Percentiles rank a stretch among this genome's conserved stretches.
Evolutionary conservation across 2,888 invertebrate species (phyloP).

Genomic region (Protodeltote pygarga): DNA sequence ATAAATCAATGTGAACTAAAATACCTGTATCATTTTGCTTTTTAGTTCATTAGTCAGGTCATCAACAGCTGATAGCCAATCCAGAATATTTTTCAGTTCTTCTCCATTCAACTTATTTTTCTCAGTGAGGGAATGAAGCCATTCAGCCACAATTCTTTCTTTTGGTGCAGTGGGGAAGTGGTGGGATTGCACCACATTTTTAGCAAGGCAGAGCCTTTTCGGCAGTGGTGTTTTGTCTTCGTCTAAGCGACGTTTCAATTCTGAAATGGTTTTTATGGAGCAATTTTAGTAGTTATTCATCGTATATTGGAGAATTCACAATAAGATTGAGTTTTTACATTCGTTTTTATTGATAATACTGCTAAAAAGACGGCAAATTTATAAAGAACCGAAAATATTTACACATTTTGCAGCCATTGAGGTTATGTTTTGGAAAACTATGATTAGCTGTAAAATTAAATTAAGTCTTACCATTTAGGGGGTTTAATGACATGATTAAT

Average conservation of each 20-base stretch:
- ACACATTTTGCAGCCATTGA: constrained; percentile 23
- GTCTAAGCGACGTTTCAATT: constrained; percentile 78
- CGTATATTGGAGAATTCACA: too few relatives aligned
- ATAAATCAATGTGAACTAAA: neutral
- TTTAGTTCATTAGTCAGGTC: constrained; percentile 75
- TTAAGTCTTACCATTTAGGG: constrained; percentile 69
- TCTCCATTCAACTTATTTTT: constrained; percentile 61
- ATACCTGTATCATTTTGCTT: constrained; percentile 73
- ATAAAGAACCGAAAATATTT: too few relatives aligned
- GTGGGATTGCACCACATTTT: constrained; percentile 79
- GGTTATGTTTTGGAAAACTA: constrained; percentile 47
- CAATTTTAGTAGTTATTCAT: neutral
- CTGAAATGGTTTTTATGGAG: constrained; percentile 73
- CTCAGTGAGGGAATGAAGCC: constrained; percentile 72
- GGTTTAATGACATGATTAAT: constrained; percentile 70
- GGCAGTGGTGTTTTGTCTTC: constrained; percentile 74
- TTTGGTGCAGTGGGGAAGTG: constrained; percentile 82
- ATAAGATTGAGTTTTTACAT: too few relatives aligned
- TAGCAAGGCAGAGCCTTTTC: constrained; percentile 85
- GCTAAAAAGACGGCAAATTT: too few relatives aligned
- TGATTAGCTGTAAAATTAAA: neutral
- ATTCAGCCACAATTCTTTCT: constrained; percentile 81
- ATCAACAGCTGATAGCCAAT: constrained; percentile 66
- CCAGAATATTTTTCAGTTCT: constrained; percentile 67
- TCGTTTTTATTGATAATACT: too few relatives aligned